Evolutionary conservation across 2,113 vertebrate species (phyloP).

Genomic region (Xerus inauris): DNA sequence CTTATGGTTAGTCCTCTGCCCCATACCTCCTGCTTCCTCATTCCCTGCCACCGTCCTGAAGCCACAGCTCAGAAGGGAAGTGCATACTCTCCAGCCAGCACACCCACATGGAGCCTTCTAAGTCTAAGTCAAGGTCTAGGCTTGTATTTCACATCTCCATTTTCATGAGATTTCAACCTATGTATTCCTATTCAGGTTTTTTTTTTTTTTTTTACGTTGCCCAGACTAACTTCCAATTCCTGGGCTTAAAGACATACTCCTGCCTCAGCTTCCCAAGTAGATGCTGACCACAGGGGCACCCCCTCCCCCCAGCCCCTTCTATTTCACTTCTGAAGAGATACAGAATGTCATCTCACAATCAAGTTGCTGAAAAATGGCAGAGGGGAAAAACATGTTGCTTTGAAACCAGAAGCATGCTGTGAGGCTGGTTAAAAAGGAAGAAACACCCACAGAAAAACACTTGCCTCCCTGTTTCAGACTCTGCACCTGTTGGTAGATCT

Average conservation of each 20-base stretch:
- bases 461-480: not conserved
- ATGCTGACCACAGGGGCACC: not conserved
- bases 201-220: not conserved
- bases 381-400: not conserved
- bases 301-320: not conserved
- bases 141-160: not conserved
- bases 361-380: not conserved
- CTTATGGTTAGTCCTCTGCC: not conserved
- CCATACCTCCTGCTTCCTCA: not conserved
- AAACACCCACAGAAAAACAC: not conserved
- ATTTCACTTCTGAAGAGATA: not conserved
- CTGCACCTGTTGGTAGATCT: constrained; percentile 39
- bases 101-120: not conserved
- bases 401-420: not conserved
- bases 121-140: not conserved
- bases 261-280: not conserved
- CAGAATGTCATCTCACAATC: not conserved
- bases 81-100: rapidly evolving
- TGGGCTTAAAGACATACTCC: not conserved
- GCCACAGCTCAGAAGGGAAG: not conserved
- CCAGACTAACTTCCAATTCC: not conserved
- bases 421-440: not conserved
- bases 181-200: not conserved
- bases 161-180: not conserved
- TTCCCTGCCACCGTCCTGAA: not conserved